Conservation (phyloP, 2,797 vertebrate genomes). For the Pangasius krempfi region DNA sequence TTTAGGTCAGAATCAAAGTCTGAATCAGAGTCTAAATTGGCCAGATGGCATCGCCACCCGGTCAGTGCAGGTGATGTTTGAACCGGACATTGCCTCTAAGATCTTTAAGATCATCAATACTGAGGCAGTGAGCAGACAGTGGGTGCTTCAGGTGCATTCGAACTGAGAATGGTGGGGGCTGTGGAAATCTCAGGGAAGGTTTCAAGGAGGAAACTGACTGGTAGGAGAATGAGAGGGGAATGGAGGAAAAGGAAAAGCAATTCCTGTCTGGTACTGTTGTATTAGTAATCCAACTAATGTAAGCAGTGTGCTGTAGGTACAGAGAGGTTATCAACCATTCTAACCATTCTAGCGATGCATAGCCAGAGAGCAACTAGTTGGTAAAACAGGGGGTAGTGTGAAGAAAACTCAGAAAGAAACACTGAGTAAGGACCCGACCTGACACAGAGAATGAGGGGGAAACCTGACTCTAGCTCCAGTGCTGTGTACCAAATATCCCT, state of each 20-base stretch:
- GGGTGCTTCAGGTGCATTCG: background rate
- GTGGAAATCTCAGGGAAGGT: background rate
- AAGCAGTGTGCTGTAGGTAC: background rate
- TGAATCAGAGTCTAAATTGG: background rate
- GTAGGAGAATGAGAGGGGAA: background rate
- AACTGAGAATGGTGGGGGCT: background rate
- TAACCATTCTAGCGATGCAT: background rate
- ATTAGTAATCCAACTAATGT: background rate
- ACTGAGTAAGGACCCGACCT: background rate
- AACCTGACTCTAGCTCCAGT: background rate
- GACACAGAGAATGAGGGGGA: background rate
- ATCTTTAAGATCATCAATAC: background rate
- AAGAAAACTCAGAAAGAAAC: background rate
- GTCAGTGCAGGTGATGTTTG: background rate
- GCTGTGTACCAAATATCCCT: background rate
- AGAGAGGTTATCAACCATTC: background rate
- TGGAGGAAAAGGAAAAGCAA: background rate
- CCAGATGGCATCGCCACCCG: background rate
- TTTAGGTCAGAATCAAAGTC: constrained; percentile 1
- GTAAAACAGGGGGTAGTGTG: background rate
- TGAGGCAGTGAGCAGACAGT: background rate
- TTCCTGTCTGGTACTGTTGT: background rate
- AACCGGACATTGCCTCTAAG: background rate
- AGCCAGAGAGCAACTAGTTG: background rate
- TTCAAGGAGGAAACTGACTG: background rate